phyloP scores from a whole-genome alignment of 2,113 vertebrate species.

The Dicentrarchus labrax region DNA sequence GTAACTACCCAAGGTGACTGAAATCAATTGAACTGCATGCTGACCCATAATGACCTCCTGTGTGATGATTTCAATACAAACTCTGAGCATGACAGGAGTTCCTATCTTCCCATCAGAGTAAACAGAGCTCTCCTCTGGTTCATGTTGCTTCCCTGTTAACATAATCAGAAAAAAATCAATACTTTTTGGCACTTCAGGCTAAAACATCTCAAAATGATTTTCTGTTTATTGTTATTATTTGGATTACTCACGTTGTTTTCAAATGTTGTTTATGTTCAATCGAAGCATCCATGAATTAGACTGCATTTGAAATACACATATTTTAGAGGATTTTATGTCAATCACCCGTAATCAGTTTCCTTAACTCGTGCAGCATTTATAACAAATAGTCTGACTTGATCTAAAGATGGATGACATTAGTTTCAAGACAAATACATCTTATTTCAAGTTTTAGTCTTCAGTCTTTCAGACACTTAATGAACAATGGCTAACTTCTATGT shows the following conservation, averaged over 20 bases:
- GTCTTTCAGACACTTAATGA: too few species aligned
- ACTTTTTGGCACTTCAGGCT: not conserved
- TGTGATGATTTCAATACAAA: not conserved
- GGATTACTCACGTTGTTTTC: slow-evolving; percentile 4
- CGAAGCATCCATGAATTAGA: not conserved
- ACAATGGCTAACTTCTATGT: too few species aligned
- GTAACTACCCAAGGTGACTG: too few species aligned
- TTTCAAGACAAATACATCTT: too few species aligned
- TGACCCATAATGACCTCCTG: too few species aligned
- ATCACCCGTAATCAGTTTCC: not conserved
- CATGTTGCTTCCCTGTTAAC: slow-evolving; percentile 3
- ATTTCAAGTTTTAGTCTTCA: too few species aligned
- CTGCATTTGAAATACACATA: not conserved
- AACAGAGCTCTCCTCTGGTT: not conserved
- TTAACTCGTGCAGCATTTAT: too few species aligned
- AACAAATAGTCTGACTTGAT: too few species aligned
- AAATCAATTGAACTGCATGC: too few species aligned
- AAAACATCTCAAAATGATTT: not conserved
- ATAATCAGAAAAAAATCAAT: not conserved
- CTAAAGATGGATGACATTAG: too few species aligned
- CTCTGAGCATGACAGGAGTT: not conserved
- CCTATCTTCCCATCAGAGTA: slow-evolving; percentile 11
- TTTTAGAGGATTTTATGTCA: not conserved
- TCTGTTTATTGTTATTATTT: not conserved
- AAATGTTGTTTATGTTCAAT: not conserved